A percentile compares a stretch with the other conserved stretches of the same genome.
Conservation (phyloP, 2,797 vertebrate genomes). For the Myiothlypis coronata region DNA sequence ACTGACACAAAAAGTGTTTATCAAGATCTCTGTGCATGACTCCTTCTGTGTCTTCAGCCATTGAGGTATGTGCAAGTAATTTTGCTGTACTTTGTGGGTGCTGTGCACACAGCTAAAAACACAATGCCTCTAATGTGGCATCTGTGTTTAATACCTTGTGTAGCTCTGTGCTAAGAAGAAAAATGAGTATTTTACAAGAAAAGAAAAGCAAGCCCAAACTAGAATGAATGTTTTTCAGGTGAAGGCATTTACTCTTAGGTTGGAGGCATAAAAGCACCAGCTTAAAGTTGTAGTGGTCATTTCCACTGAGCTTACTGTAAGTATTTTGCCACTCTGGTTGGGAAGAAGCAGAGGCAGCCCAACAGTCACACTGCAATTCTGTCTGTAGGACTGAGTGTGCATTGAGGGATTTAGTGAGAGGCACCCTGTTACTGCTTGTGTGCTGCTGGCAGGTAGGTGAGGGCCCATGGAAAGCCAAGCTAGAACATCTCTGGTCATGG, state of each 20-base stretch:
- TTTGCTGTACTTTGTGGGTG: not conserved
- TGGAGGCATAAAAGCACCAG: not conserved
- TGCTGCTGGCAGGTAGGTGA: not conserved
- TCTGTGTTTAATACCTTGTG: not conserved
- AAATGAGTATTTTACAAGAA: not conserved
- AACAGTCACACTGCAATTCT: not conserved
- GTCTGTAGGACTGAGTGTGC: not conserved
- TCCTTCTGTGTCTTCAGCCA: not conserved
- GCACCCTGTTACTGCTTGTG: accelerated
- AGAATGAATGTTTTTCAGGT: not conserved
- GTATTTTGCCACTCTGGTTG: accelerated
- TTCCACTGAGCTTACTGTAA: not conserved
- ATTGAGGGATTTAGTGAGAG: not conserved
- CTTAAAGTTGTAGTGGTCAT: not conserved
- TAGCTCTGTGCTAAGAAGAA: not conserved
- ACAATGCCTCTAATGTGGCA: accelerated
- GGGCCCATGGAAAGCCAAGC: not conserved
- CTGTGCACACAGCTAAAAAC: not conserved
- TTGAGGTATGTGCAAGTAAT: not conserved
- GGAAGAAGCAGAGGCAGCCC: not conserved
- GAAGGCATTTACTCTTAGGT: not conserved
- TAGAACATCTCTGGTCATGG: not conserved
- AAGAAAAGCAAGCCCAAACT: not conserved
- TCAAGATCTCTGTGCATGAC: not conserved
- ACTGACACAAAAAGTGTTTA: not conserved